These are phyloP conservation scores for Chinchilla lanigera DNA, from an alignment of 2,113 vertebrate genomes.

Conservation along the genomic window DNA sequence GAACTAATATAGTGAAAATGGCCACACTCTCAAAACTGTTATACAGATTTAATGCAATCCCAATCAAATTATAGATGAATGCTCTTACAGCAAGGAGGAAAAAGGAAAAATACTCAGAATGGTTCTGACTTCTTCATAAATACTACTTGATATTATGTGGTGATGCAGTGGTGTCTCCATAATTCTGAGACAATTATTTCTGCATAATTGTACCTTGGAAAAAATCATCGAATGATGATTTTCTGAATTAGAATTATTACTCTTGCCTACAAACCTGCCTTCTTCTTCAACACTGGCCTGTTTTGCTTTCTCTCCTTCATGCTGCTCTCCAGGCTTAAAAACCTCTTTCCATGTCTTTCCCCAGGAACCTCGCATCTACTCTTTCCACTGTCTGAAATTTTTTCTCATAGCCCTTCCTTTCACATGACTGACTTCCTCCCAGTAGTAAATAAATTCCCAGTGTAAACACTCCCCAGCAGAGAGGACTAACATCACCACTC, in stretches of 20 bases:
- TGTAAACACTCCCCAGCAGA: neutral
- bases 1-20: neutral
- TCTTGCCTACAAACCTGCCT: neutral
- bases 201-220: neutral
- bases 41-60: neutral
- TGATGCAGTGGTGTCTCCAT: neutral
- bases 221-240: neutral
- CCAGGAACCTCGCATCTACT: neutral
- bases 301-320: neutral
- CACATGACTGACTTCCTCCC: neutral
- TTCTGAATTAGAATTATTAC: neutral
- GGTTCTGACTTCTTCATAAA: neutral
- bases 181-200: neutral
- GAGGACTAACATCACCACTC: neutral
- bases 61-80: neutral
- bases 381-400: neutral
- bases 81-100: neutral
- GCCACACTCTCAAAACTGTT: neutral
- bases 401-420: neutral
- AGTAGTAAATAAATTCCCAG: neutral
- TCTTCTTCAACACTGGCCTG: neutral
- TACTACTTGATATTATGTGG: too few relatives aligned
- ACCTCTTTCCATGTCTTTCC: neutral
- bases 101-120: neutral
- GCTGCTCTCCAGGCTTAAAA: neutral